Conservation (phyloP, 1,140 invertebrate genomes). For the Dufourea novaeangliae region DNA sequence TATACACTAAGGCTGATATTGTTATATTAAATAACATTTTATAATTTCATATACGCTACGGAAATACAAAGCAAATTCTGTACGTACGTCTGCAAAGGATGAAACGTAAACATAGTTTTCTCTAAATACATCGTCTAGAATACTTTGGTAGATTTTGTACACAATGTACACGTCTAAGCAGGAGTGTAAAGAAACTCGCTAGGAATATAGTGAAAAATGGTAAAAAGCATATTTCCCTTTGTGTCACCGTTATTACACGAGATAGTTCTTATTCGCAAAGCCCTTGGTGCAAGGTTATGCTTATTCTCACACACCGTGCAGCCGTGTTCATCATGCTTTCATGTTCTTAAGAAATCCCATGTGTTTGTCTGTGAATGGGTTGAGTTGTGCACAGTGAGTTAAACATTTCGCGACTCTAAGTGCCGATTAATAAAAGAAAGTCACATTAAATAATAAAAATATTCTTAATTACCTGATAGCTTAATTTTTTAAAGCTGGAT, state of each 20-base stretch:
- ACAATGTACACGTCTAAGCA: not conserved
- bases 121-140: not conserved
- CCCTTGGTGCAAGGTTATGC: constrained; percentile 3
- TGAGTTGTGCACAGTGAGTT: too few relatives aligned
- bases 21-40: too few relatives aligned
- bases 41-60: not conserved
- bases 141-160: not conserved
- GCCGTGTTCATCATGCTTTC: not conserved
- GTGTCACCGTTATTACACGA: not conserved
- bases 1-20: too few relatives aligned
- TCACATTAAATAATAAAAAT: too few relatives aligned
- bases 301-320: not conserved
- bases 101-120: not conserved
- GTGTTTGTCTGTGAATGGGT: not conserved
- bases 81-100: not conserved
- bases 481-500: too few relatives aligned
- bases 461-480: too few relatives aligned
- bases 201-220: not conserved
- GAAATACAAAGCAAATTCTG: not conserved
- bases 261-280: constrained; percentile 13
- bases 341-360: not conserved
- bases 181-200: not conserved
- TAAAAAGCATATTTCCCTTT: not conserved
- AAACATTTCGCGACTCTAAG: not conserved
- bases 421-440: not conserved